Percentiles rank a stretch among this genome's conserved stretches.
These are phyloP conservation scores for Ammodytes dubius DNA, from an alignment of 2,113 vertebrate genomes.

Conservation along the genomic window DNA sequence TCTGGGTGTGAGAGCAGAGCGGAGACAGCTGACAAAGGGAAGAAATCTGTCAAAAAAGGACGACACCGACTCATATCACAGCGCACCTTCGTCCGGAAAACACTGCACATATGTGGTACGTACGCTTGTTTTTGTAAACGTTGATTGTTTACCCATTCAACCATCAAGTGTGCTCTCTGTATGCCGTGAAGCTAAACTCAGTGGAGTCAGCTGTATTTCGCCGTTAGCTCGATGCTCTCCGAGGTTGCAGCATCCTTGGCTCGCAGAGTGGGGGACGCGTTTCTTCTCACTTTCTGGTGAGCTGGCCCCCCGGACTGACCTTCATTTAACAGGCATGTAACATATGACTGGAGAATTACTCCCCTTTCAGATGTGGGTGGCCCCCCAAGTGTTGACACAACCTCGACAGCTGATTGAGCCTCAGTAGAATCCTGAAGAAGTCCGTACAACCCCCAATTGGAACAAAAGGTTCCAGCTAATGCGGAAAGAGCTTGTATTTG, in stretches of 20 bases:
- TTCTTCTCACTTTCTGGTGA: neutral
- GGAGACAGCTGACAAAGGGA: constrained; percentile 68
- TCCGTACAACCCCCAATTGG: neutral
- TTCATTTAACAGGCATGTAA: neutral
- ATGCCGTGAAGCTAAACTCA: neutral
- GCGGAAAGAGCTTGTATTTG: constrained; percentile 13
- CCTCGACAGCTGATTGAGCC: neutral
- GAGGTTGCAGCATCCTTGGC: constrained; percentile 55
- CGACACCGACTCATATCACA: neutral
- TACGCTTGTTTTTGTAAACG: constrained; percentile 11
- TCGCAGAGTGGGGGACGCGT: neutral
- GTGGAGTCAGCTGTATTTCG: constrained; percentile 30
- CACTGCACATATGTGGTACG: constrained; percentile 58
- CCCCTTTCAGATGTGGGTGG: neutral
- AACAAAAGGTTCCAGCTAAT: constrained; percentile 60
- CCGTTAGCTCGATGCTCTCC: constrained; percentile 51
- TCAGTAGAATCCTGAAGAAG: neutral
- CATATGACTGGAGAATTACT: neutral
- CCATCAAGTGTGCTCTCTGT: neutral
- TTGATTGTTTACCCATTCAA: rapidly evolving
- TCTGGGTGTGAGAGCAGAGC: constrained; percentile 64
- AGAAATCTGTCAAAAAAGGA: constrained; percentile 26
- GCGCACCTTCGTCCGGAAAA: neutral
- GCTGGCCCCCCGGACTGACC: neutral
- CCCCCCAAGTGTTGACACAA: neutral